Conservation (phyloP, 2,888 invertebrate species). For the Listrodromus nycthemerus region DNA sequence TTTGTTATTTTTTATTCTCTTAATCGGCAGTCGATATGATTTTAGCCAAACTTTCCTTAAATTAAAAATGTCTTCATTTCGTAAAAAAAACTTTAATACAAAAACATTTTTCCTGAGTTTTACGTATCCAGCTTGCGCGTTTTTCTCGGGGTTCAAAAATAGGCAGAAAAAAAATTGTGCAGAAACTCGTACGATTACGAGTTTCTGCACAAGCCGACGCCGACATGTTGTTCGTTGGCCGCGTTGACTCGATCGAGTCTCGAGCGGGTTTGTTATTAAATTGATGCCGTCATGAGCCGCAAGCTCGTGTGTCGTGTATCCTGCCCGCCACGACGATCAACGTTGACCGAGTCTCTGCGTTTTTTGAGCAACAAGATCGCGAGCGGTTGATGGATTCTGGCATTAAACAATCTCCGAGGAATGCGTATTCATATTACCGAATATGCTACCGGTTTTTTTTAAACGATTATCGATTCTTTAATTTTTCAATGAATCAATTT, state of each 20-base stretch:
- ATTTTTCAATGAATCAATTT: not conserved
- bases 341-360: slow-evolving; percentile 2
- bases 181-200: not conserved
- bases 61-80: not conserved
- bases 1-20: not conserved
- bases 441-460: not conserved
- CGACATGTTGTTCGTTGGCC: slow-evolving; percentile 20
- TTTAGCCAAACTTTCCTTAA: not conserved
- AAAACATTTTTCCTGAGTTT: too few species aligned
- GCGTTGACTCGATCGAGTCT: slow-evolving; percentile 43
- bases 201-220: not conserved
- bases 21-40: not conserved
- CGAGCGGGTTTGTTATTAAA: slow-evolving; percentile 58
- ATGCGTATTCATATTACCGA: slow-evolving; percentile 1
- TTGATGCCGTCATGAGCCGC: slow-evolving; percentile 52
- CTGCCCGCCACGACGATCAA: slow-evolving; percentile 23
- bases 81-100: not conserved
- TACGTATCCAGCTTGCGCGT: too few species aligned
- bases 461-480: not conserved
- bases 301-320: slow-evolving; percentile 40
- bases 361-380: slow-evolving; percentile 14
- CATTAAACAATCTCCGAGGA: slow-evolving; percentile 1
- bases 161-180: not conserved
- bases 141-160: not conserved
- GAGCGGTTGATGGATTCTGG: not conserved